Base-by-base conservation (phyloP, 2,888 invertebrate genomes). In the Trissolcus japonicus region DNA sequence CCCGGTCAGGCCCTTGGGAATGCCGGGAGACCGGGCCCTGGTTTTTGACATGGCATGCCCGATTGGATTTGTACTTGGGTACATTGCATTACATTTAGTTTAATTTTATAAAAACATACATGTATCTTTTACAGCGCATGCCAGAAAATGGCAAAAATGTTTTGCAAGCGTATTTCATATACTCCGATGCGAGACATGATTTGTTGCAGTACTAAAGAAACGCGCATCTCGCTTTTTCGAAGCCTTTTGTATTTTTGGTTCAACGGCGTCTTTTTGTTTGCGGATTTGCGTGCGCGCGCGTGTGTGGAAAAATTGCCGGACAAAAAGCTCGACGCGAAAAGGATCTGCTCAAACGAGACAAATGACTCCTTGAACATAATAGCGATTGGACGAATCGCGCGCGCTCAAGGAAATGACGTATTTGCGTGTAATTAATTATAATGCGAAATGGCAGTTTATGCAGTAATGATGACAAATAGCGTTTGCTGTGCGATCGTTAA, bases 381-480 rank as follows among this genome's bases (percentile, higher is more conserved):
- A 71, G 67, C 69, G 76, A 76, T 69, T 69, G 62, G 76, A 73
- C 79, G 73, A 79, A 73, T 73, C 72, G 69, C 76, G 63, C 56
- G 68, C 48, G 60, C 68, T n/a, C 68, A 66, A 76, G 79, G 69
- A 76, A 76, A 65, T 69, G 69, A 76, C 66, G 76, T 73, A 73
- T 76, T 73, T 69, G 66, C 76, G 73, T 76, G 66, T 76, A 79
- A 79, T 79, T 79, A 76, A 79, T 79, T 76, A 79, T 69, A 76
- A 76, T 73, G 57, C 66, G 69, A 69, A 79, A 79, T 76, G 63
- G 69, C 69, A 62, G 69, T 72, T 79, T 74, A 63, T 62, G 73
- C 69, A 79, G 62, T 65, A 69, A 65, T 73, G 73, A 76, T 79
- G 79, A 79, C 79, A 65, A 76, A 79, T 76, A 62, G 79, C 79